Percentiles rank a stretch among this genome's conserved stretches.
phyloP scores from a whole-genome alignment of 2,113 vertebrate genomes.

The Murina feae region DNA sequence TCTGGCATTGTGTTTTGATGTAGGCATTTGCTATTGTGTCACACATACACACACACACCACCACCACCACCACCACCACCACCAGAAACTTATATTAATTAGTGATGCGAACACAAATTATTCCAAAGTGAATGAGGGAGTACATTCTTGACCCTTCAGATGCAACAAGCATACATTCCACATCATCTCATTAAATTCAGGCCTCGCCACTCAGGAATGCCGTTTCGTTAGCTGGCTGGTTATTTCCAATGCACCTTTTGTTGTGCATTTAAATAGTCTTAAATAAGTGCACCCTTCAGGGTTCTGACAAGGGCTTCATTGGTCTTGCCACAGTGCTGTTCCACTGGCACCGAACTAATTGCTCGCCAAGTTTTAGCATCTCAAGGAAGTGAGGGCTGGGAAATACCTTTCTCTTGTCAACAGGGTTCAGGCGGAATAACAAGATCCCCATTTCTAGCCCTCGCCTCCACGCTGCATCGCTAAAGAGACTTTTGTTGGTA shows the following conservation, averaged over 20 bases:
- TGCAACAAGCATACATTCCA: background rate
- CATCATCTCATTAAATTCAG: conserved; percentile 35
- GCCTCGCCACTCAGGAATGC: background rate
- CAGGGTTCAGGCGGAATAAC: conserved; percentile 8
- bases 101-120: background rate
- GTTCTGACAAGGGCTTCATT: background rate
- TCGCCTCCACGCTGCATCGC: background rate
- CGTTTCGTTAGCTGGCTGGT: background rate
- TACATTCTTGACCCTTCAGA: background rate
- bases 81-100: conserved; percentile 1
- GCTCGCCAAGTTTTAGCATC: conserved; percentile 31
- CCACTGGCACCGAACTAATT: background rate
- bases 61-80: background rate
- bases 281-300: background rate
- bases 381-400: conserved; percentile 18
- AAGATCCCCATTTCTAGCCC: background rate
- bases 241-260: conserved; percentile 34
- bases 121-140: conserved; percentile 6
- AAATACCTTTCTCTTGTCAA: conserved; percentile 36
- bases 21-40: background rate
- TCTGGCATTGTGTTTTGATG: background rate
- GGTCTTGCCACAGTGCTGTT: background rate
- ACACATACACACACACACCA: background rate
- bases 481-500: background rate
- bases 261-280: background rate